Conservation (phyloP, 2,888 invertebrate species). For the Omphaloscelis lunosa region DNA sequence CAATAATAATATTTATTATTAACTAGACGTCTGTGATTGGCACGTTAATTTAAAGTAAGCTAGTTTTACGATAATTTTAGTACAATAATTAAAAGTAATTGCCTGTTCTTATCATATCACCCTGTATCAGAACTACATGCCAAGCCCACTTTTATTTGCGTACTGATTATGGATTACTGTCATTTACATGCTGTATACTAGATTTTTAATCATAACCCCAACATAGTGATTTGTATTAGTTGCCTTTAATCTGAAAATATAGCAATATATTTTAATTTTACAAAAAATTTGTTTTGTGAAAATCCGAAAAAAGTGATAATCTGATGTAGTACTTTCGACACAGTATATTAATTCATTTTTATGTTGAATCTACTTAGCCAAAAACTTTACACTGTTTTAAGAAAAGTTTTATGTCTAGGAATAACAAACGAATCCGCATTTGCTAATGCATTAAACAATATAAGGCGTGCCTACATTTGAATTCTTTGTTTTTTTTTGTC, state of each 20-base stretch:
- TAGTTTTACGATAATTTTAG: slow-evolving; percentile 13
- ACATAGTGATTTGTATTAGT: neutral
- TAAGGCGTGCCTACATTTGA: neutral
- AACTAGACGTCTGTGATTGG: neutral
- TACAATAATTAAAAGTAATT: neutral
- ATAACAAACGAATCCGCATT: neutral
- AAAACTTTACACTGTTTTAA: neutral
- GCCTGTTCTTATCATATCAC: neutral
- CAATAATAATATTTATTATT: neutral
- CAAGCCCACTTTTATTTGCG: neutral
- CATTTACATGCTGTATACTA: neutral
- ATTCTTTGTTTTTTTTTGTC: neutral
- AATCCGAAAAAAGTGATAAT: neutral
- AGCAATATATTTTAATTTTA: neutral
- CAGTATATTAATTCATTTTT: neutral
- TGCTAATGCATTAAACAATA: neutral
- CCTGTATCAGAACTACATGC: neutral
- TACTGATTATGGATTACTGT: neutral
- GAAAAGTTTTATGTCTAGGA: neutral
- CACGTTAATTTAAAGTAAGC: neutral
- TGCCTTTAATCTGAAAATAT: neutral
- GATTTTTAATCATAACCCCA: neutral
- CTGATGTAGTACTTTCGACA: neutral
- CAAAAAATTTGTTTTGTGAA: neutral
- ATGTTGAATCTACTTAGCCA: neutral